phyloP scores from a whole-genome alignment of 2,797 vertebrate genomes.

The Poeciliopsis gracilis region DNA sequence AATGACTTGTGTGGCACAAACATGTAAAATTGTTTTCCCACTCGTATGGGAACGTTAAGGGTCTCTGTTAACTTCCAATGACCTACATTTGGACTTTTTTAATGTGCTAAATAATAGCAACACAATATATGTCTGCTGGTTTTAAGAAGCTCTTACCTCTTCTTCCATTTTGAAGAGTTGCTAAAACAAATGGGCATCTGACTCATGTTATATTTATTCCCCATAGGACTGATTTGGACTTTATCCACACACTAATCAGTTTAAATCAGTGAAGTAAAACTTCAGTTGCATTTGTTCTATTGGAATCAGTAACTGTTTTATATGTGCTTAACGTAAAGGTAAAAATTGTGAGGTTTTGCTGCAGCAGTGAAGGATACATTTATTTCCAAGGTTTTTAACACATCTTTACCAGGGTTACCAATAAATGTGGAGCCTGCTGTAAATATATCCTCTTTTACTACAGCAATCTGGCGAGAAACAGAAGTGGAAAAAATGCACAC shows the following conservation, averaged over 20 bases:
- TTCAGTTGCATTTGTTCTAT: neutral
- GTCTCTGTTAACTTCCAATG: neutral
- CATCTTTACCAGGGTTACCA: neutral
- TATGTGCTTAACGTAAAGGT: neutral
- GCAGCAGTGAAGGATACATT: neutral
- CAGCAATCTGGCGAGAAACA: conserved; percentile 23
- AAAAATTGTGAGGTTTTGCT: neutral
- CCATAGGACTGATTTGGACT: neutral
- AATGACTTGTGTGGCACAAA: neutral
- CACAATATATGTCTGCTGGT: neutral
- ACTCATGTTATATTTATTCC: neutral
- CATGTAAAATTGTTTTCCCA: neutral
- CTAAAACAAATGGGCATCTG: neutral
- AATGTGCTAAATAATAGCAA: neutral
- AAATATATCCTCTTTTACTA: conserved; percentile 3
- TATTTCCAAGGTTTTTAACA: neutral
- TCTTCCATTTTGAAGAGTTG: neutral
- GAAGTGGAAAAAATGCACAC: conserved; percentile 15
- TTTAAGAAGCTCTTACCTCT: too few species aligned
- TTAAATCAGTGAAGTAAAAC: neutral
- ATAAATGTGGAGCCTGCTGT: neutral
- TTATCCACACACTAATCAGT: neutral
- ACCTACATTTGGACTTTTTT: neutral
- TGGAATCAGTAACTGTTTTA: neutral
- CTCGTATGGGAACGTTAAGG: neutral